Percentiles rank a stretch among this genome's conserved stretches.
Conservation (phyloP, 2,113 vertebrate genomes). For the Xerus inauris region DNA sequence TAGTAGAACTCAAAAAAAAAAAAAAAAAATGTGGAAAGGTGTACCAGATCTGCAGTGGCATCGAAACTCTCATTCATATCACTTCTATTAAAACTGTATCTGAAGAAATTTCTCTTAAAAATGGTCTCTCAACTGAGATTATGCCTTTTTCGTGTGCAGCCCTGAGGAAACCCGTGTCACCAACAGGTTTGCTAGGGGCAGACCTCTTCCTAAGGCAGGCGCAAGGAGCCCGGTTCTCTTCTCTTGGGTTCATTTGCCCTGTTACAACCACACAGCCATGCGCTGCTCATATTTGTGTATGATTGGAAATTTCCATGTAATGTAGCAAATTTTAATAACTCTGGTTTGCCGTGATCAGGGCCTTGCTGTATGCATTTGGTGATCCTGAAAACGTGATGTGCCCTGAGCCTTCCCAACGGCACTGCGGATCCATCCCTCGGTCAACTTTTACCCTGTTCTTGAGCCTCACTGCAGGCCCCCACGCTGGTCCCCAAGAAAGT, state of each 20-base stretch:
- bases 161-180: background rate
- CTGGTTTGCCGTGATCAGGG: background rate
- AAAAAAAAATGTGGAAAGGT: background rate
- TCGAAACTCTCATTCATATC: background rate
- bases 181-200: background rate
- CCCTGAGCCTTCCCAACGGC: background rate
- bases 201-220: background rate
- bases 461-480: background rate
- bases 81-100: background rate
- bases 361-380: too few relatives aligned
- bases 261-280: background rate
- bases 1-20: background rate
- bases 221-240: background rate
- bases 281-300: background rate
- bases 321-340: background rate
- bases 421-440: background rate
- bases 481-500: background rate
- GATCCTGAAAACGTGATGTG: background rate
- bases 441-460: background rate
- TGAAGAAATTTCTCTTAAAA: slow-evolving; percentile 34
- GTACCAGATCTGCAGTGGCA: background rate
- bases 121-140: background rate
- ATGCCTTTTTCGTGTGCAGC: background rate
- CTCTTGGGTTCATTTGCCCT: too few relatives aligned
- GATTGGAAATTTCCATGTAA: background rate